Evolutionary conservation across 2,797 vertebrate genomes (phyloP).

Genomic region (Arrhamphus sclerolepis): DNA sequence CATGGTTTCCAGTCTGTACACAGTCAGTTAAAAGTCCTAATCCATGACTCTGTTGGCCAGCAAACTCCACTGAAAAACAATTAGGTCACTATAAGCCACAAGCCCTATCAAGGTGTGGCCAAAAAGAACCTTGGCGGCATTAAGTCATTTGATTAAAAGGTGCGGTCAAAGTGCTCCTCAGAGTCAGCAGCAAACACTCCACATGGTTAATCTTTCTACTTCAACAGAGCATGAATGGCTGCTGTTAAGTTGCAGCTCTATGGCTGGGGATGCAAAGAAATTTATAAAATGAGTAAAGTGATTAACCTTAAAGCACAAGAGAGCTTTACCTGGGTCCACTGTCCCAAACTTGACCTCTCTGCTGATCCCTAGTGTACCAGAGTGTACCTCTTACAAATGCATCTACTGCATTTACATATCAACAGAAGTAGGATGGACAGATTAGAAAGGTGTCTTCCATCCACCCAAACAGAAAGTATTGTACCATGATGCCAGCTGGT

Average conservation of each 20-base stretch:
- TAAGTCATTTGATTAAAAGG: conserved; percentile 37
- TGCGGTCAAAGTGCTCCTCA: conserved; percentile 23
- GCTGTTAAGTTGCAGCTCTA: conserved; percentile 25
- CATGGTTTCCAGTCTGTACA: too few relatives aligned
- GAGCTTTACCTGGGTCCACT: conserved; percentile 52
- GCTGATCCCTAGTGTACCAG: conserved; percentile 34
- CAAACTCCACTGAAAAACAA: conserved; percentile 15
- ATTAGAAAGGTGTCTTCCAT: conserved; percentile 32
- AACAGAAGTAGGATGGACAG: conserved; percentile 42
- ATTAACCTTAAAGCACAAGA: conserved; percentile 58
- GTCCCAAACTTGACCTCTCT: conserved; percentile 56
- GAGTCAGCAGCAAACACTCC: conserved; percentile 24
- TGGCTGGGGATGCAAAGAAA: conserved; percentile 25
- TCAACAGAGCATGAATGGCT: conserved; percentile 1
- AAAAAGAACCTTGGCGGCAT: not conserved
- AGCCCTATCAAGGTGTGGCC: conserved; percentile 32
- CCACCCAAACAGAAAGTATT: conserved; percentile 66
- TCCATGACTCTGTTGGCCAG: too few relatives aligned
- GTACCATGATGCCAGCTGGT: conserved; percentile 70
- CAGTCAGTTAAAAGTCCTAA: too few relatives aligned
- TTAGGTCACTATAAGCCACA: conserved; percentile 21
- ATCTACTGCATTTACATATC: conserved; percentile 71
- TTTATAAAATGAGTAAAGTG: conserved; percentile 23
- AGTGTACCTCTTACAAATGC: conserved; percentile 50
- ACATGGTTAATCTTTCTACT: conserved; percentile 13